phyloP scores from a whole-genome alignment of 2,113 vertebrate species.

The Corythornis madagascariensis region DNA sequence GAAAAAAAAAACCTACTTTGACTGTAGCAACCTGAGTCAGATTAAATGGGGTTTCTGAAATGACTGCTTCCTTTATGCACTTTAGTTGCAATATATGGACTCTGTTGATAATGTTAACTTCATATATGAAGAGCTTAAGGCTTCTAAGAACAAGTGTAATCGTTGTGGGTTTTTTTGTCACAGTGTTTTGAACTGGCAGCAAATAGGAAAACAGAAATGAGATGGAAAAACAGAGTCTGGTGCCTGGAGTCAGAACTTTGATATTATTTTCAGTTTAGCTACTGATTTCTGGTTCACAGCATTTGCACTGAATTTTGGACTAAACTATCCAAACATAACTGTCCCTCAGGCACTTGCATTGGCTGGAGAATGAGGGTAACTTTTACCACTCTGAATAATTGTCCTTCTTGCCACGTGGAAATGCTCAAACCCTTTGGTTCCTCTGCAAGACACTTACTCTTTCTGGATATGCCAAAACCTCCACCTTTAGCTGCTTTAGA shows the following conservation, averaged over 20 bases:
- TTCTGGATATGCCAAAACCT: too few relatives aligned
- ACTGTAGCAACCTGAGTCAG: background rate
- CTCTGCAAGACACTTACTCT: too few relatives aligned
- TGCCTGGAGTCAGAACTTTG: background rate
- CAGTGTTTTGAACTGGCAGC: background rate
- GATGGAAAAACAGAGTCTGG: background rate
- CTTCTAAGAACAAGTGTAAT: background rate
- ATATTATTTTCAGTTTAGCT: background rate
- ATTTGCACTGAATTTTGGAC: background rate
- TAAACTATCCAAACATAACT: background rate
- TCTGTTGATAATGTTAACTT: background rate
- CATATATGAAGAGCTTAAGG: background rate
- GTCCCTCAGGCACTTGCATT: background rate
- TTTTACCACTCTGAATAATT: background rate
- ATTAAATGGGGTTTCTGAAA: background rate
- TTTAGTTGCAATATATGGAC: background rate
- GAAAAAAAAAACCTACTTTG: constrained; percentile 12
- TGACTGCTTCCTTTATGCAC: background rate
- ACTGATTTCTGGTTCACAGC: background rate
- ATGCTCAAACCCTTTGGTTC: too few relatives aligned
- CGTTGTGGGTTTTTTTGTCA: background rate
- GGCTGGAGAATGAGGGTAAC: background rate
- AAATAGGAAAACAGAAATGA: background rate
- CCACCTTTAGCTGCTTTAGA: too few relatives aligned
- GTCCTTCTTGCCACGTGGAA: background rate